These are phyloP conservation scores for Aleiodes leptofemur DNA, from an alignment of 2,888 invertebrate genomes.

Conservation along the genomic window DNA sequence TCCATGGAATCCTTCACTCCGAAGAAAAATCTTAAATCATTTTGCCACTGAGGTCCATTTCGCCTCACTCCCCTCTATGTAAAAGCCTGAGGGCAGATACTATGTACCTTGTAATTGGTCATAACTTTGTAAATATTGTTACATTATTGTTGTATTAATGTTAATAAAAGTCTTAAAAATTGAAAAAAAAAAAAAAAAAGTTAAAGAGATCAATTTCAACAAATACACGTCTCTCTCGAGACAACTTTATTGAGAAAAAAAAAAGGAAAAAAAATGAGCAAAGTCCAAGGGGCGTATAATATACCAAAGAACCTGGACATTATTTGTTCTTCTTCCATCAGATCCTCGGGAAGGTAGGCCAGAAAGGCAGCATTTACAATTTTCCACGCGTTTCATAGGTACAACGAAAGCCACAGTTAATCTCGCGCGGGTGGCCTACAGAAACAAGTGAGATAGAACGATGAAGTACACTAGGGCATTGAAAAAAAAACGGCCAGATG, in stretches of 20 bases:
- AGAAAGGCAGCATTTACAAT: conserved; percentile 65
- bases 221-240: conserved; percentile 16
- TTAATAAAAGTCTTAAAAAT: no score
- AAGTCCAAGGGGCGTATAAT: conserved; percentile 14
- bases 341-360: conserved; percentile 33
- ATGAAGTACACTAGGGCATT: neutral
- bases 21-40: no score
- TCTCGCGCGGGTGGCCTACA: conserved; percentile 48
- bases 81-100: no score
- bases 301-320: conserved; percentile 31
- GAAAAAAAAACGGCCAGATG: conserved; percentile 48
- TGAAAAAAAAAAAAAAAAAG: neutral
- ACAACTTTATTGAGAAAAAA: conserved; percentile 1
- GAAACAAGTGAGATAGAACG: conserved; percentile 10
- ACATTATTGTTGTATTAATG: no score
- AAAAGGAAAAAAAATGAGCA: conserved; percentile 5
- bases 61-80: no score
- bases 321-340: conserved; percentile 58
- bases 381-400: conserved; percentile 67
- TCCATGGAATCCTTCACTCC: no score
- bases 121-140: no score
- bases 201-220: conserved; percentile 18
- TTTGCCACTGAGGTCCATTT: no score
- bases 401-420: conserved; percentile 50
- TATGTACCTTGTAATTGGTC: no score